A percentile compares a stretch with the other conserved stretches of the same genome.
Evolutionary conservation across 2,888 invertebrate genomes (phyloP).

Genomic region (Carcina quercana): DNA sequence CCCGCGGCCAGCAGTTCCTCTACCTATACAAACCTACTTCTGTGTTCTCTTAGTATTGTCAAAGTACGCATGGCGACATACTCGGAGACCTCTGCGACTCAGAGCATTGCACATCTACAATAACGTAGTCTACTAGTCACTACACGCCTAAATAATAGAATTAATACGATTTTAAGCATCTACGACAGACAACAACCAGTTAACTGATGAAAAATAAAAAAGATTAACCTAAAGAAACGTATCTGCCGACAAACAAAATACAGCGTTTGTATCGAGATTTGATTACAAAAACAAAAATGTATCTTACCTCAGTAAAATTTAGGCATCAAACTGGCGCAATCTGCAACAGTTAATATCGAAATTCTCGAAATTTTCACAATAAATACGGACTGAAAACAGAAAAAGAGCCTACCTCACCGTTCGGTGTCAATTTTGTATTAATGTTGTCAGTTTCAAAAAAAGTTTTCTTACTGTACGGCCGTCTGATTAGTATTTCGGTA

Average conservation of each 20-base stretch:
- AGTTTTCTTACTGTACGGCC: constrained; percentile 1
- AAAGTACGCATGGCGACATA: constrained; percentile 62
- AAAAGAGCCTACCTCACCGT: constrained; percentile 73
- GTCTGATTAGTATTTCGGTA: too few relatives aligned
- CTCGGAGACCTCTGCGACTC: constrained; percentile 10
- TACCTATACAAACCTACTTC: too few relatives aligned
- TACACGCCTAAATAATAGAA: too few relatives aligned
- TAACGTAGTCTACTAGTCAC: too few relatives aligned
- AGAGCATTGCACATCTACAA: too few relatives aligned
- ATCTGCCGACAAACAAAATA: constrained; percentile 59
- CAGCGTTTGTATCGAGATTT: constrained; percentile 8
- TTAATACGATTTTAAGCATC: too few relatives aligned
- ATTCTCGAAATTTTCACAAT: constrained; percentile 60
- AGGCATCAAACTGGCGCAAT: constrained; percentile 64
- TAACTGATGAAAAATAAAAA: constrained; percentile 21
- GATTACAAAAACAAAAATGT: constrained; percentile 7
- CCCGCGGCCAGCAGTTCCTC: too few relatives aligned
- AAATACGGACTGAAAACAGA: constrained; percentile 70
- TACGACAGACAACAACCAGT: too few relatives aligned
- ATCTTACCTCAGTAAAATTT: constrained; percentile 64
- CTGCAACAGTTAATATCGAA: constrained; percentile 49
- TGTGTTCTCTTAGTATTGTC: too few relatives aligned
- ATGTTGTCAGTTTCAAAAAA: constrained; percentile 33
- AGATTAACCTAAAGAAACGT: constrained; percentile 57
- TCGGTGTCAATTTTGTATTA: constrained; percentile 60